These are phyloP conservation scores for Trichomycterus rosablanca DNA, from an alignment of 2,113 vertebrate genomes.

Conservation along the genomic window DNA sequence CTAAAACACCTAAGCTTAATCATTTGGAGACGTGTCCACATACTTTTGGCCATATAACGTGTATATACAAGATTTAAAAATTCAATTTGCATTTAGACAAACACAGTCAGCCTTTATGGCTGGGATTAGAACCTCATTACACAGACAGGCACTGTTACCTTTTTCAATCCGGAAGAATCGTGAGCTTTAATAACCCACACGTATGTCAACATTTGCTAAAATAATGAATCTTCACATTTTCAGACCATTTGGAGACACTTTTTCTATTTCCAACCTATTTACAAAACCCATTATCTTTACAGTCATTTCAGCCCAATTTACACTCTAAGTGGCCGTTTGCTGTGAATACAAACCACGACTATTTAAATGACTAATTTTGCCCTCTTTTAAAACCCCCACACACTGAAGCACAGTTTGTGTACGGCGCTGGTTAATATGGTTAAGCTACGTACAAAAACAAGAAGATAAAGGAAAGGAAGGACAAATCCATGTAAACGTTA, in stretches of 20 bases:
- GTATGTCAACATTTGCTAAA: slow-evolving; percentile 37
- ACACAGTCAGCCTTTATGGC: slow-evolving; percentile 38
- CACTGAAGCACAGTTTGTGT: background rate
- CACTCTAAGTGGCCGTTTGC: slow-evolving; percentile 45
- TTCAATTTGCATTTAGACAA: slow-evolving; percentile 37
- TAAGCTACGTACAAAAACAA: background rate
- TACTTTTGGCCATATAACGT: too few relatives aligned
- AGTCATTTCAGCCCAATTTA: slow-evolving; percentile 46
- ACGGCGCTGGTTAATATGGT: background rate
- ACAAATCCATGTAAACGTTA: background rate
- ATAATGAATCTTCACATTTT: slow-evolving; percentile 45
- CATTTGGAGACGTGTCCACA: too few relatives aligned
- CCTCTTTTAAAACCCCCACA: slow-evolving; percentile 15
- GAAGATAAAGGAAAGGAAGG: background rate
- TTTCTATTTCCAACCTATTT: slow-evolving; percentile 42
- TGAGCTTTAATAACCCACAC: slow-evolving; percentile 40
- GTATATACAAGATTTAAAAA: slow-evolving; percentile 22
- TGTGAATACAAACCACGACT: slow-evolving; percentile 47
- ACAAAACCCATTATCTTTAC: slow-evolving; percentile 42
- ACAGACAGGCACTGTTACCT: slow-evolving; percentile 23
- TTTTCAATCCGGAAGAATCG: slow-evolving; percentile 37
- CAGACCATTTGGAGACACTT: slow-evolving; percentile 41
- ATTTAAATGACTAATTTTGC: slow-evolving; percentile 44
- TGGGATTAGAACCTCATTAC: slow-evolving; percentile 49
- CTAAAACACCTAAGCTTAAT: too few relatives aligned